phyloP scores from a whole-genome alignment of 2,888 invertebrate species.

The Drosophila prostipennis region DNA sequence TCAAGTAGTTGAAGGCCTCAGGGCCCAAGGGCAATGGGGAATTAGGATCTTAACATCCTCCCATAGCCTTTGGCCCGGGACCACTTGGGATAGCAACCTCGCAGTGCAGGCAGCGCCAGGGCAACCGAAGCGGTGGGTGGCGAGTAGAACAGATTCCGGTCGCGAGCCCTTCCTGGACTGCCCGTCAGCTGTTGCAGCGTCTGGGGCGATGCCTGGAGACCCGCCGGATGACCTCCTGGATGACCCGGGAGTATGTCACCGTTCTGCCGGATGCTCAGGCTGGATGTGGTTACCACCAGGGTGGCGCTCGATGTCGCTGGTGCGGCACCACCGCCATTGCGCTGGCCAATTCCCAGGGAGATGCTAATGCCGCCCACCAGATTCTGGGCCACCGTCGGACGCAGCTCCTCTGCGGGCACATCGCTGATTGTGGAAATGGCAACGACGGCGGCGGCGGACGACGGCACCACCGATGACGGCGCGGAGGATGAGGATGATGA shows the following conservation, averaged over 20 bases:
- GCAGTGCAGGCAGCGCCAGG: constrained; percentile 82
- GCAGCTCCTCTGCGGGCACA: constrained; percentile 34
- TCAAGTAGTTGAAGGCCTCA: constrained; percentile 25
- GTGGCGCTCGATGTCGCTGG: constrained; percentile 27
- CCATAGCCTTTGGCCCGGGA: constrained; percentile 6
- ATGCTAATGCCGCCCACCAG: constrained; percentile 80
- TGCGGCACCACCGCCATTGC: constrained; percentile 44
- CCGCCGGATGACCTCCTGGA: constrained; percentile 36
- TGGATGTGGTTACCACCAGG: constrained; percentile 28
- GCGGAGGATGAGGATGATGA: constrained; percentile 28
- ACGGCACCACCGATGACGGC: constrained; percentile 2
- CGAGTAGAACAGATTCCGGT: constrained; percentile 84
- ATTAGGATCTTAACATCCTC: too few species aligned
- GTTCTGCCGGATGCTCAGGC: constrained; percentile 58
- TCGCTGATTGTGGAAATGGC: constrained; percentile 16
- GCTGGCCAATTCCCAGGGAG: constrained; percentile 77
- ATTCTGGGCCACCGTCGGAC: constrained; percentile 73
- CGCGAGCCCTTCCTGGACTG: constrained; percentile 84
- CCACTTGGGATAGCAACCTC: constrained; percentile 78
- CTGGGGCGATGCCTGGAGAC: constrained; percentile 77
- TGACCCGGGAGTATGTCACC: constrained; percentile 46
- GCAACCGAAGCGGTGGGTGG: constrained; percentile 82
- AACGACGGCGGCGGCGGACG: constrained; percentile 1
- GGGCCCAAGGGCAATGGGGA: constrained; percentile 12
- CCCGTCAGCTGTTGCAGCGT: constrained; percentile 83